Evolutionary conservation across 2,797 vertebrate genomes (phyloP).

Genomic region (Bovichtus variegatus): DNA sequence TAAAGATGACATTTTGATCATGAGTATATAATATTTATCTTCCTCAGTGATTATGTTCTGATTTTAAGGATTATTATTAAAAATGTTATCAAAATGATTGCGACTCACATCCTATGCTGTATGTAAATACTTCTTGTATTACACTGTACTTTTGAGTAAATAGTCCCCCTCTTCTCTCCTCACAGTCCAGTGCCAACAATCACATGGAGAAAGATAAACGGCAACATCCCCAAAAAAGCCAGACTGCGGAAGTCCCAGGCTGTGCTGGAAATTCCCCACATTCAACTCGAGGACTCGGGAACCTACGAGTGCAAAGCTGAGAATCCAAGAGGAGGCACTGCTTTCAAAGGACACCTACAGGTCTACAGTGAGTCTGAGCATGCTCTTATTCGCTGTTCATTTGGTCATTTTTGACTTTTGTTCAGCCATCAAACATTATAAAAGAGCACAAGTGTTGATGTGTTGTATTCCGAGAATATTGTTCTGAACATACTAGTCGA

Average conservation of each 20-base stretch:
- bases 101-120: neutral
- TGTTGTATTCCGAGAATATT: slow-evolving; percentile 11
- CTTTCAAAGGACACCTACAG: slow-evolving; percentile 95
- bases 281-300: slow-evolving; percentile 95
- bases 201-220: slow-evolving; percentile 96
- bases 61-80: neutral
- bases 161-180: slow-evolving; percentile 28
- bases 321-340: slow-evolving; percentile 93
- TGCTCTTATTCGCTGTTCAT: neutral
- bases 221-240: slow-evolving; percentile 95
- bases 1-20: too few relatives aligned
- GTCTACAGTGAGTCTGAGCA: slow-evolving; percentile 93
- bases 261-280: slow-evolving; percentile 95
- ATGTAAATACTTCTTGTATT: neutral
- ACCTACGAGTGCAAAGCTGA: slow-evolving; percentile 96
- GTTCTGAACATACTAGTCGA: neutral
- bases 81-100: neutral
- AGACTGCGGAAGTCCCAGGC: slow-evolving; percentile 96
- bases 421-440: slow-evolving; percentile 12
- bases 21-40: too few relatives aligned
- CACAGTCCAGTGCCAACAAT: slow-evolving; percentile 96
- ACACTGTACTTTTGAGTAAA: neutral
- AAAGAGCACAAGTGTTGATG: slow-evolving; percentile 8
- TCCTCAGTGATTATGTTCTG: neutral
- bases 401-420: neutral